Evolutionary conservation across 2,113 vertebrate species (phyloP).

Genomic region (Gymnobelideus leadbeateri): DNA sequence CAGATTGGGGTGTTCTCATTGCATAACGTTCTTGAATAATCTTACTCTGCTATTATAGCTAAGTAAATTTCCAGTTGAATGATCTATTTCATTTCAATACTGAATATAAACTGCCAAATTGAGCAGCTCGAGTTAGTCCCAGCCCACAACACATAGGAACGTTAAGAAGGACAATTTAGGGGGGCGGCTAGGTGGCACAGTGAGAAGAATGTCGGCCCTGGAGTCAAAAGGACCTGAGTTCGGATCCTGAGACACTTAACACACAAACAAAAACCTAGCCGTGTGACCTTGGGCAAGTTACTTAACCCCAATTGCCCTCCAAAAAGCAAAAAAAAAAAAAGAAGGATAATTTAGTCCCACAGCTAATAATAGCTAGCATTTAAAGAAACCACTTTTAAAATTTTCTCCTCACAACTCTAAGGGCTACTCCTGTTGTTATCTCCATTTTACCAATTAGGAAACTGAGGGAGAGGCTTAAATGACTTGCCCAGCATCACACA

Average conservation of each 20-base stretch:
- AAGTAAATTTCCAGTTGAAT: not conserved
- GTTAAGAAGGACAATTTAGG: not conserved
- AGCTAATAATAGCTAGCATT: not conserved
- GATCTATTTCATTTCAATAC: not conserved
- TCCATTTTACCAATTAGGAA: too few species aligned
- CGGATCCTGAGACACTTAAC: too few species aligned
- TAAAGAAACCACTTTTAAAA: not conserved
- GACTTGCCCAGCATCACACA: not conserved
- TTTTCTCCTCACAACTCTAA: not conserved
- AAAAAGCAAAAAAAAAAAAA: too few species aligned
- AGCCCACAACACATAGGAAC: not conserved
- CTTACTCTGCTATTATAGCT: not conserved
- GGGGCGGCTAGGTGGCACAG: too few species aligned
- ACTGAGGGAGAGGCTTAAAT: not conserved
- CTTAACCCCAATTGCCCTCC: too few species aligned
- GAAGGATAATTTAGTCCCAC: not conserved
- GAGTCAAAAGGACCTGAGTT: too few species aligned
- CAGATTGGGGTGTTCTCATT: not conserved
- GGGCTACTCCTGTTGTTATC: too few species aligned
- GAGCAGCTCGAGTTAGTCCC: not conserved
- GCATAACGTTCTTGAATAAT: not conserved
- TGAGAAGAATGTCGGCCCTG: too few species aligned
- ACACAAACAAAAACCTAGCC: too few species aligned
- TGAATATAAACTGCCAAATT: not conserved
- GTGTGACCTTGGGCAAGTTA: too few species aligned